Evolutionary conservation across 2,888 invertebrate species (phyloP).

Genomic region (Uropetala carovei): DNA sequence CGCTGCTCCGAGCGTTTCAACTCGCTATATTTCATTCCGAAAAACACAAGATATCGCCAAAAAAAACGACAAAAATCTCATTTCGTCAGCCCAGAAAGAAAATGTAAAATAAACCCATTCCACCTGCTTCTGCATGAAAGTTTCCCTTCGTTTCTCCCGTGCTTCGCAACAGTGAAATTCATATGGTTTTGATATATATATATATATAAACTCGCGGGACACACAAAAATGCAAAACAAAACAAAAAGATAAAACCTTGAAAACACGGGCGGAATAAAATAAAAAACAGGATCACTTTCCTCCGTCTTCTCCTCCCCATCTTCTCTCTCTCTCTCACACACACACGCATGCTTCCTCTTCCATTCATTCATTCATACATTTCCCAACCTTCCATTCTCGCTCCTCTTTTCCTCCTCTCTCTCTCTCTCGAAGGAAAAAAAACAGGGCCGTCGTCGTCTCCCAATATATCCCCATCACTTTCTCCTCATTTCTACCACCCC

Average conservation of each 20-base stretch:
- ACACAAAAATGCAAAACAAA: background rate
- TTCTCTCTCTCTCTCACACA: no score
- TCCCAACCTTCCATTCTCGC: conserved; percentile 45
- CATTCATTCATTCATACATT: conserved; percentile 52
- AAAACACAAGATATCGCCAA: no score
- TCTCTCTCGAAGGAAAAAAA: background rate
- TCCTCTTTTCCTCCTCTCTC: background rate
- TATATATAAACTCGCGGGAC: background rate
- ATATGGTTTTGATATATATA: background rate
- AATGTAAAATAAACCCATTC: background rate
- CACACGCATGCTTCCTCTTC: background rate
- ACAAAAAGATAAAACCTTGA: background rate
- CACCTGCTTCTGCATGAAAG: background rate
- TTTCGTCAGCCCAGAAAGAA: background rate
- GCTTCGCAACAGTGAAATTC: background rate
- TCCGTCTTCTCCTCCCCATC: background rate
- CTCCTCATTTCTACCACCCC: conserved; percentile 31
- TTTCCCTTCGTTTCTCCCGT: background rate
- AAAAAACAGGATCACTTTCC: background rate
- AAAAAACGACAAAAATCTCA: no score
- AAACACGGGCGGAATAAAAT: background rate
- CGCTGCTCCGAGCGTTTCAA: no score
- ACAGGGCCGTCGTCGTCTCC: conserved; percentile 18
- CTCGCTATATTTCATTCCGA: no score
- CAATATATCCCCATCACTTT: conserved; percentile 60